A percentile compares a stretch with the other conserved stretches of the same genome.
Conservation (phyloP, 2,113 vertebrate species). For the Burhinus bistriatus region DNA sequence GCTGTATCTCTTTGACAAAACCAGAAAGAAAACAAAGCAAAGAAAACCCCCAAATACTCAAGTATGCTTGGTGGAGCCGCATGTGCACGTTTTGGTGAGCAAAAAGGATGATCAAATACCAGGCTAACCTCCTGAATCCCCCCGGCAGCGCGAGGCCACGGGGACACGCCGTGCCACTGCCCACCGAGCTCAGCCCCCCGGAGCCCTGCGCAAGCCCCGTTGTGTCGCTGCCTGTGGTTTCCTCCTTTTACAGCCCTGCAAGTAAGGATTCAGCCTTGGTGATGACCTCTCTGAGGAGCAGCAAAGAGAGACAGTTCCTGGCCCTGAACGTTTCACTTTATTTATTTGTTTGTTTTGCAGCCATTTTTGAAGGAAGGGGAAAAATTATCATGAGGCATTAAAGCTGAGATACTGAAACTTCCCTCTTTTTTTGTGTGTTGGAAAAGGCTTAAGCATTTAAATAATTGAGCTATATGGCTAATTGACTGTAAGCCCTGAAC, state of each 20-base stretch:
- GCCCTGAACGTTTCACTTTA: neutral
- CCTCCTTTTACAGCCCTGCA: neutral
- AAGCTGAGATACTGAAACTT: neutral
- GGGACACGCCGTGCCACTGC: rapidly evolving
- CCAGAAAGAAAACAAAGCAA: neutral
- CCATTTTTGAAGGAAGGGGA: neutral
- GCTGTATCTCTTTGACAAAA: neutral
- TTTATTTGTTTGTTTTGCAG: neutral
- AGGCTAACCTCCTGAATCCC: neutral
- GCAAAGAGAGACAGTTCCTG: neutral
- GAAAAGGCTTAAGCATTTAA: neutral
- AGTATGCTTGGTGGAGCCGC: neutral
- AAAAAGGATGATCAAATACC: neutral
- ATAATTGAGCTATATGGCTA: neutral
- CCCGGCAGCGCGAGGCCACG: neutral
- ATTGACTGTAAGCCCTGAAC: neutral
- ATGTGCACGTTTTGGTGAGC: neutral
- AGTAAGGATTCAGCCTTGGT: neutral
- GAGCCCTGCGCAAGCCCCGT: no score
- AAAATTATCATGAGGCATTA: neutral
- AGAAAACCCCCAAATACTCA: neutral
- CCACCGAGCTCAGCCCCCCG: rapidly evolving
- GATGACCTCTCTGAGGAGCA: neutral
- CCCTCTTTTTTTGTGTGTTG: neutral
- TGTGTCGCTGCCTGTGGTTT: neutral